Conservation (phyloP, 2,113 vertebrate species). For the Artemisiospiza belli region DNA sequence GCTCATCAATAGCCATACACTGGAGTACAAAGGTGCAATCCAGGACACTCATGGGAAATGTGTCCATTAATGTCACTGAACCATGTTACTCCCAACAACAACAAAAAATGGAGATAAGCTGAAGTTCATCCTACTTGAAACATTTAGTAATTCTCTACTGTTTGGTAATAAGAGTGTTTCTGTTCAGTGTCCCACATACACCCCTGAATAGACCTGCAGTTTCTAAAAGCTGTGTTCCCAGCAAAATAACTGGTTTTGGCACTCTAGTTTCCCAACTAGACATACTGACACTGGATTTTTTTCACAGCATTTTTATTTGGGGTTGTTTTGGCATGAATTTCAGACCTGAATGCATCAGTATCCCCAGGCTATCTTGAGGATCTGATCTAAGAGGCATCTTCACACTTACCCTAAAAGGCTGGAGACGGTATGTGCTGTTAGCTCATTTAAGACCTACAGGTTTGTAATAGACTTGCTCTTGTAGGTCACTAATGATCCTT, state of each 20-base stretch:
- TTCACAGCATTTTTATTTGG: slow-evolving; percentile 6
- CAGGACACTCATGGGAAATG: not conserved
- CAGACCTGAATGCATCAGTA: slow-evolving; percentile 11
- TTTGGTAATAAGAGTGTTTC: not conserved
- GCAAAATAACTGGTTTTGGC: not conserved
- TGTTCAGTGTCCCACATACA: not conserved
- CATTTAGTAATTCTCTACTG: not conserved
- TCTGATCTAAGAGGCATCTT: slow-evolving; percentile 63
- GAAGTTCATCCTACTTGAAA: not conserved
- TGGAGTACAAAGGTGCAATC: not conserved
- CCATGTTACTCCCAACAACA: not conserved
- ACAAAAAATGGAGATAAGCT: not conserved
- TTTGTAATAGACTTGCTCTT: slow-evolving; percentile 29
- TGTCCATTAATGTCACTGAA: not conserved
- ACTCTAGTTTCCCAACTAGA: not conserved
- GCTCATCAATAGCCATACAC: not conserved
- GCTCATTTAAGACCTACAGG: slow-evolving; percentile 34
- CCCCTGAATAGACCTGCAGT: not conserved
- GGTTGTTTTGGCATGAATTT: slow-evolving; percentile 30
- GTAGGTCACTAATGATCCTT: slow-evolving; percentile 6
- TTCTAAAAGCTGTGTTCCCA: not conserved
- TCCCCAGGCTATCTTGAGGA: slow-evolving; percentile 53
- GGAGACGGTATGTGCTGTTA: slow-evolving; percentile 26
- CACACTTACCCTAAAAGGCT: slow-evolving; percentile 51
- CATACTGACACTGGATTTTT: not conserved